Percentiles rank a stretch among this genome's conserved stretches.
These are phyloP conservation scores for Allobates femoralis DNA, from an alignment of 2,797 vertebrate species.

Conservation along the genomic window DNA sequence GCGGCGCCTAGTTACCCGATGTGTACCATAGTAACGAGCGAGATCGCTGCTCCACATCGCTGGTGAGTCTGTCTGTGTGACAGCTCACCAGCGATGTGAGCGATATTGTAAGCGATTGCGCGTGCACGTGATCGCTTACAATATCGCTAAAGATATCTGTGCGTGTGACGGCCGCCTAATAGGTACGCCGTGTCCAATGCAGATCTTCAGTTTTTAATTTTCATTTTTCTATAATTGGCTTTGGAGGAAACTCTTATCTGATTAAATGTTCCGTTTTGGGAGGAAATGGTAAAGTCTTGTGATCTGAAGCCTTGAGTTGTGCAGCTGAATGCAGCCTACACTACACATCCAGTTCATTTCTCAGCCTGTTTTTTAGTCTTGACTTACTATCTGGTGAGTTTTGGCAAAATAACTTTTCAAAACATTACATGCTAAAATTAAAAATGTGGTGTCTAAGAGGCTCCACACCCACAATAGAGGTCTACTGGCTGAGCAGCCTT, in stretches of 20 bases:
- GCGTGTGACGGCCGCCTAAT: too few relatives aligned
- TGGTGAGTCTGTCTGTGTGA: too few relatives aligned
- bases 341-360: background rate
- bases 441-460: background rate
- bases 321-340: background rate
- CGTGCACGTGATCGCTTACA: too few relatives aligned
- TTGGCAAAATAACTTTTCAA: background rate
- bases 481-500: too few relatives aligned
- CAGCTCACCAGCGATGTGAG: too few relatives aligned
- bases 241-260: background rate
- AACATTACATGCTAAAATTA: background rate
- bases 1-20: too few relatives aligned
- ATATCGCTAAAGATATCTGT: too few relatives aligned
- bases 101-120: too few relatives aligned
- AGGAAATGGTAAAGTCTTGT: background rate
- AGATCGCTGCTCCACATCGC: too few relatives aligned
- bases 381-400: background rate
- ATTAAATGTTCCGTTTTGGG: conserved; percentile 22
- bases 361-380: background rate
- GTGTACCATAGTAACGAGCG: too few relatives aligned
- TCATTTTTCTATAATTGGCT: background rate
- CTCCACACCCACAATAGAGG: too few relatives aligned
- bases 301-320: conserved; percentile 5
- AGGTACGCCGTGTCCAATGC: too few relatives aligned
- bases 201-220: background rate